Evolutionary conservation across 2,888 invertebrate genomes (phyloP), one percentile per base, ranked within the genome.

Genomic region (Phymatocera aterrima): DNA sequence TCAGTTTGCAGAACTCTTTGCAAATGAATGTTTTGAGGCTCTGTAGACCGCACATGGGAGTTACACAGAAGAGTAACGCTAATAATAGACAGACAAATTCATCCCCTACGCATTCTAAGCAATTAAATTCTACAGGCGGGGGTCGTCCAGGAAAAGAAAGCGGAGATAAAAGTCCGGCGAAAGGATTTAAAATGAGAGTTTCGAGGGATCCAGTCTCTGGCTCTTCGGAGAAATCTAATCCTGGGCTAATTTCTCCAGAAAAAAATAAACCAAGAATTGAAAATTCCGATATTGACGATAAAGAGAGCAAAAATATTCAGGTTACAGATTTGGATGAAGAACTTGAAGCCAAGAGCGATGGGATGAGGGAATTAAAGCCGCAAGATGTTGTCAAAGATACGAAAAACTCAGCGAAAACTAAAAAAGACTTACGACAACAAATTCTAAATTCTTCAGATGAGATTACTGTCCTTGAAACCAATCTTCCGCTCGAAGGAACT

Each of bases 271-370:
- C 75, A 43, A 54, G 28, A 79, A 61, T 57, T 78, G 72, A 80
- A 60, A 78, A 34, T 54, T 12, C 10, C 10, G 34, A 28, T 12
- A 34, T 46, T 18, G 64, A 60, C 12, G 34, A 65, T 21, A 21
- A 72, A 24, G 72, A 78, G 68, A 68, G 37, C n/a, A 64, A 80
- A 8, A 82, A 81, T 18, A 57, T 85, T 0, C 87, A 86, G 48
- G 82, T 86, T 3, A 87, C 85, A 12, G 85, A 87, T 81, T 79
- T 85, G 12, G 85, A 86, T 70, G 87, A 88, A 12, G 86, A 85
- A 54, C 51, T 51, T 46, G 81, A 83, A 10, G 28, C 65, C 2
- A 81, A 78, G 77, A 28, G 34, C 8, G 72, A 72, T n/a, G n/a
- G n/a, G n/a, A n/a, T n/a, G n/a, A n/a, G n/a, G 2, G 21, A 77